These are phyloP conservation scores for Molossus molossus DNA, from an alignment of 2,797 vertebrate species.

Conservation along the genomic window DNA sequence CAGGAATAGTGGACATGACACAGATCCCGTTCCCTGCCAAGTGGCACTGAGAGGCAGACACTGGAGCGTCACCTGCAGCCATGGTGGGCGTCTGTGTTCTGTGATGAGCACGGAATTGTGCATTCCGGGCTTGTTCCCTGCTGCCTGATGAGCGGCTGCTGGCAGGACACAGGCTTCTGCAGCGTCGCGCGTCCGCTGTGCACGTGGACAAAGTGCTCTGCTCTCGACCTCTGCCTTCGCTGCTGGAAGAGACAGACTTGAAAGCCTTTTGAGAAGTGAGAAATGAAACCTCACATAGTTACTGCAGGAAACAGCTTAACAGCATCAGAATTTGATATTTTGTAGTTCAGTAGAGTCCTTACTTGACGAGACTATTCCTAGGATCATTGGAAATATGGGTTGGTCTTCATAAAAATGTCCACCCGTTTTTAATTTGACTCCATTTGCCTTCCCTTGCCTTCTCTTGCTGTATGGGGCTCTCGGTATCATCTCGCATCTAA, in stretches of 20 bases:
- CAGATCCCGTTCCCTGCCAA: neutral
- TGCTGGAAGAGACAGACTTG: slow-evolving; percentile 34
- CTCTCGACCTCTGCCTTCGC: slow-evolving; percentile 69
- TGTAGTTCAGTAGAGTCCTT: neutral
- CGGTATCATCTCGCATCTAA: neutral
- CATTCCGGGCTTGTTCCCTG: slow-evolving; percentile 54
- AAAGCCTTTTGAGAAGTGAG: slow-evolving; percentile 55
- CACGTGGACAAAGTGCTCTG: neutral
- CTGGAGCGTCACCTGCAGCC: neutral
- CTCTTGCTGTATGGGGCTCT: neutral
- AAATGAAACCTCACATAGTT: slow-evolving; percentile 70
- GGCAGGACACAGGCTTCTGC: neutral
- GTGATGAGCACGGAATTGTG: neutral
- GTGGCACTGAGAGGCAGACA: slow-evolving; percentile 17
- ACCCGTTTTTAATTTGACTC: neutral
- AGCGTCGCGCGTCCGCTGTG: neutral
- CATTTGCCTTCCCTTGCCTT: neutral
- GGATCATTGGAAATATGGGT: neutral
- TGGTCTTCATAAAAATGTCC: neutral
- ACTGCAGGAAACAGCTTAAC: slow-evolving; percentile 61
- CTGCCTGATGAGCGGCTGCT: neutral
- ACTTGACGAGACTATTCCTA: neutral
- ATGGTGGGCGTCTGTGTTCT: neutral
- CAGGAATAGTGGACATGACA: neutral
- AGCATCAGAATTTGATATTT: slow-evolving; percentile 49